Evolutionary conservation across 64 coral and sea anemone genomes (phyloP), one percentile per base, ranked within the genome.

Genomic region (Montipora foliosa): DNA sequence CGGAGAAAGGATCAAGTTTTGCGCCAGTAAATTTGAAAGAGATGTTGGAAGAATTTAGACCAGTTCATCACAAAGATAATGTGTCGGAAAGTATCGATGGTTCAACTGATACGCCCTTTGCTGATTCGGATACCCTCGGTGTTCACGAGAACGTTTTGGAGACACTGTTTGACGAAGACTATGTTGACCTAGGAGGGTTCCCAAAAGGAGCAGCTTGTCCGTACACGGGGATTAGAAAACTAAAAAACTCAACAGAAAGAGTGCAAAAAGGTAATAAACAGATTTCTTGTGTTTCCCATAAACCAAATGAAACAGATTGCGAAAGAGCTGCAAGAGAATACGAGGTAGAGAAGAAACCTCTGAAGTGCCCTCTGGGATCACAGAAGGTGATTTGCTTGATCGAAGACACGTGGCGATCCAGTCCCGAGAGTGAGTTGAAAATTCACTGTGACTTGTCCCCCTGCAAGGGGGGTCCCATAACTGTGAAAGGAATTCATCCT

Each of bases 301-400:
- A 37, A 80, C 48, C 75, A 10, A 71, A 51, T 1, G 92, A 93
- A 74, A 50, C 24, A 58, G 82, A 76, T 47, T 93, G 92, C 62
- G 50, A 80, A 88, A 44, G 52, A 76, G 92, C 92, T 10, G 77
- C 76, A 19, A 15, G 77, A 45, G 92, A 85, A 55, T 93, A 93
- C 21, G 3, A 62, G 25, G 55, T 72, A 25, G 58, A 93, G 45
- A 44, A 79, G 44, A 57, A 49, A 67, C 74, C 84, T 57, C 61
- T 81, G 10, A 19, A 87, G 3, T 93, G 92, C 51, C 61, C 37
- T 25, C 14, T 64, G 37, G 75, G 75, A 14, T 10, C 19, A 1
- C 7, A 17, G 13, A 68, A 47, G 20, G 75, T 68, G 7, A 49
- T 93, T 17, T 93, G 92, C 76, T 44, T 12, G 2, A 79, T 88